Evolutionary conservation across 1,140 invertebrate species (phyloP), one percentile per base, ranked within the genome.

Genomic region (Saccostrea cuccullata): DNA sequence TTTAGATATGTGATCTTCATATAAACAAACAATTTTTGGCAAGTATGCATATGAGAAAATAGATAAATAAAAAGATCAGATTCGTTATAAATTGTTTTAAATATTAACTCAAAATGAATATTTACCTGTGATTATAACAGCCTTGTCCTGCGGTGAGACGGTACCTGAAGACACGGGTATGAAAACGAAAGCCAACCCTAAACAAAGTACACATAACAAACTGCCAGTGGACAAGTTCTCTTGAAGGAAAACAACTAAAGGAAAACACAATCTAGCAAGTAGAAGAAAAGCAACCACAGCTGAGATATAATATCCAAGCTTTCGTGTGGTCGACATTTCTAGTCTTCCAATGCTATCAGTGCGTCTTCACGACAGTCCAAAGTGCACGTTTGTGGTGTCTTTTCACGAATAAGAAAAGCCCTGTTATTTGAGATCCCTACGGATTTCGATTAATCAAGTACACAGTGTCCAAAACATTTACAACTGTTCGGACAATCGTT

Each of bases 81-180:
- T n/a, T 5, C 30, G 58, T n/a, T 17, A 70, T 56, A 56, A 73
- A 83, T 64, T 20, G 17, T 15, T 26, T 77, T 77, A 17, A 77
- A 36, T 77, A 11, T 77, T 77, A 36, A 36, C 70, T 77, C 26
- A 77, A 30, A 15, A 77, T 12, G 23, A 73, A 73, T 26, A 87
- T 86, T 89, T 85, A 91, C 92, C 92, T 87, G 92, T 91, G 12
- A 91, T 91, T 60, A 92, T 82, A 5, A 91, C 91, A 1, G 91
- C 89, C 67, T 91, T 91, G 17, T 88, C 88, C 20, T 58, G 40
- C 55, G 90, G 89, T 77, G 70, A 77, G 9, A 77, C 70, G 2
- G 70, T 77, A 30, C 70, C 70, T 26, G 26, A 30, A 26, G 23
- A 36, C 26, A 13, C 23, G 26, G 70, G 70, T 36, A 77, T 15